phyloP scores from a whole-genome alignment of 2,113 vertebrate genomes.

The Engraulis encrasicolus region DNA sequence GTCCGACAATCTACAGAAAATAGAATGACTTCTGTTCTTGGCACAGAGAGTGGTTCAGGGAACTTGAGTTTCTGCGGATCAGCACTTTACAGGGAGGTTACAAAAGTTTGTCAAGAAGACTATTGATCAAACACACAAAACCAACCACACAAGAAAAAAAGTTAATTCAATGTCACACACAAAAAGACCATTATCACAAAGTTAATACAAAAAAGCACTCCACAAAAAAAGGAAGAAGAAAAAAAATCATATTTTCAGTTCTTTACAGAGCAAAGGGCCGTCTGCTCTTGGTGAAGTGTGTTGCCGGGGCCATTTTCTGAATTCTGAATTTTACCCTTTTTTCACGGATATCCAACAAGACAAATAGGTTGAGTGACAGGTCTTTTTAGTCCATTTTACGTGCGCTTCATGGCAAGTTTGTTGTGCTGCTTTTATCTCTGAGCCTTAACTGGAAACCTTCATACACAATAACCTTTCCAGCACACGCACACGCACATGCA shows the following conservation, averaged over 20 bases:
- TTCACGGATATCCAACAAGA: slow-evolving; percentile 66
- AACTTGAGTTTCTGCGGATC: slow-evolving; percentile 5
- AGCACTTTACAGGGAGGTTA: slow-evolving; percentile 57
- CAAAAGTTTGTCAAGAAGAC: slow-evolving; percentile 53
- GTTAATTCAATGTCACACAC: slow-evolving; percentile 72
- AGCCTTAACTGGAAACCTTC: too few relatives aligned
- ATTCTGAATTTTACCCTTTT: slow-evolving; percentile 41
- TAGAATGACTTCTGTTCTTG: slow-evolving; percentile 74
- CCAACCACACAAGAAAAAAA: slow-evolving; percentile 50
- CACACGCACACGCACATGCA: too few relatives aligned
- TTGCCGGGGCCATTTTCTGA: slow-evolving; percentile 21
- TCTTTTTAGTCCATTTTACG: not conserved
- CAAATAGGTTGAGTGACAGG: not conserved
- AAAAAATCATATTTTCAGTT: slow-evolving; percentile 64
- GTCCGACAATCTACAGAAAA: slow-evolving; percentile 63
- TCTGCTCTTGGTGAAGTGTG: slow-evolving; percentile 54
- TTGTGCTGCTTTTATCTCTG: too few relatives aligned
- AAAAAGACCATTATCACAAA: slow-evolving; percentile 74
- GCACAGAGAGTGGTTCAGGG: slow-evolving; percentile 43
- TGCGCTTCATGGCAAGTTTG: not conserved
- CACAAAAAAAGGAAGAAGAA: slow-evolving; percentile 60
- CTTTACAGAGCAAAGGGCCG: slow-evolving; percentile 52
- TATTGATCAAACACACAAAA: slow-evolving; percentile 37
- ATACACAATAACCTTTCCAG: too few relatives aligned
- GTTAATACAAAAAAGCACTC: slow-evolving; percentile 84